Conservation (phyloP, 2,888 invertebrate species). For the Drosophila demipolita region DNA sequence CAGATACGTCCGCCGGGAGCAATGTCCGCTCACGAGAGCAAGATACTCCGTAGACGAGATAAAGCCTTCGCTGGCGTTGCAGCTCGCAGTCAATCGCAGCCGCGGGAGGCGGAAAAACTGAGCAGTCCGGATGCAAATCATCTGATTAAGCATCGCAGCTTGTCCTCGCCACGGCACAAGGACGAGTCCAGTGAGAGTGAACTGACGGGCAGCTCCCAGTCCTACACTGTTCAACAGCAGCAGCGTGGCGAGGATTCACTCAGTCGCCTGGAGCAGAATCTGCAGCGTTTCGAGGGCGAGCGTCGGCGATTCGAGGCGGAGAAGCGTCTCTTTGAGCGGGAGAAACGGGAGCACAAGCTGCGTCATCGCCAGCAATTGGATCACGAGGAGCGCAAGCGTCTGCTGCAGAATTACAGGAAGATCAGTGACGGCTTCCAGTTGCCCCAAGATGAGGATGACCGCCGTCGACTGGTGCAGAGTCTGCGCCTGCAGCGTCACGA, state of each 20-base stretch:
- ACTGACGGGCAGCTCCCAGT: conserved; percentile 61
- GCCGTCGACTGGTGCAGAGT: conserved; percentile 79
- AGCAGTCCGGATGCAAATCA: conserved; percentile 81
- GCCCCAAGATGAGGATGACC: conserved; percentile 81
- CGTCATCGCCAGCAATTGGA: conserved; percentile 83
- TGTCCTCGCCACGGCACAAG: conserved; percentile 84
- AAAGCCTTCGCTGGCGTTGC: conserved; percentile 82
- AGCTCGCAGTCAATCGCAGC: conserved; percentile 85
- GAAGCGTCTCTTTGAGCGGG: conserved; percentile 85
- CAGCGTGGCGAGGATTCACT: conserved; percentile 63
- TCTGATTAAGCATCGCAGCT: conserved; percentile 82
- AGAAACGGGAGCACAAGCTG: conserved; percentile 86
- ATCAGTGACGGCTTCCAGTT: conserved; percentile 79
- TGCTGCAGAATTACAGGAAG: conserved; percentile 82
- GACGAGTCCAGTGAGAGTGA: conserved; percentile 84
- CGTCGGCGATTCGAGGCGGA: conserved; percentile 85
- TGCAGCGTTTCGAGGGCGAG: conserved; percentile 84
- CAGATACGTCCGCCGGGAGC: conserved; percentile 80
- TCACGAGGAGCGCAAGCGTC: conserved; percentile 82
- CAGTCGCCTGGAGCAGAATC: conserved; percentile 82
- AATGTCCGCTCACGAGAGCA: conserved; percentile 84
- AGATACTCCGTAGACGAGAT: conserved; percentile 83
- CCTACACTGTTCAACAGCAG: conserved; percentile 27
- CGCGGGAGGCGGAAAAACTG: conserved; percentile 80
- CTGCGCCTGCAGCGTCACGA: conserved; percentile 79